Base-by-base conservation (phyloP, 1,140 invertebrate species). In the Drosophila cardini region DNA sequence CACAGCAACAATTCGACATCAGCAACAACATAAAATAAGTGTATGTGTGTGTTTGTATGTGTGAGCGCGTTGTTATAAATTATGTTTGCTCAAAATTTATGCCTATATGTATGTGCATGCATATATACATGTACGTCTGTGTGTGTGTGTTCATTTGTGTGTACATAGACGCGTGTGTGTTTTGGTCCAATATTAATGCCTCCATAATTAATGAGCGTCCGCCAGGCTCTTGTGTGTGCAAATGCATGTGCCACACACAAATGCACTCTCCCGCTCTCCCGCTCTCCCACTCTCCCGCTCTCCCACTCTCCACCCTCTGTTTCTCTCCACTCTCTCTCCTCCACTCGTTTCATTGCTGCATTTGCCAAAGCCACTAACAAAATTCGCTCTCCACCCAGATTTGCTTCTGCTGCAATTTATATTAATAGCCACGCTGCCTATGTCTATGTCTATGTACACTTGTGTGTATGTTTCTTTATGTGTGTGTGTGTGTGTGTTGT, bases 41-140 rank as follows among this genome's bases (percentile, higher is more conserved):
- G 58, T 76, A 78, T 85, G 21, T 21, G n/a, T 13, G n/a, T 40
- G 9, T 38, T 4, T 38, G 36, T 38, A n/a, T 40, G 11, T 13
- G n/a, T 40, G 38, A 13, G 11, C 13, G 38, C 6, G 84, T 79
- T 83, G 84, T 84, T 85, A 84, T 84, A 84, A 84, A 84, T 84
- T 84, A 84, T 84, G 80, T 84, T 84, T 84, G 72, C 72, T 85
- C 61, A 84, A 85, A 84, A 85, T 84, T 84, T 84, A 84, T 85
- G 80, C 76, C 63, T 65, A 69, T 76, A 38, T 60, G 15, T 56
- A 55, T 71, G 21, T 71, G 21, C n/a, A 36, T 53, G 58, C n/a
- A 18, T 57, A 30, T 36, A 45, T 38, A 34, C 30, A 36, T 76
- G 18, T 56, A 50, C 26, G 11, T n/a, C 30, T 50, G 32, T 62